A percentile compares a stretch with the other conserved stretches of the same genome.
Evolutionary conservation across 2,888 invertebrate species (phyloP).

Genomic region (Watsonalla cultraria): DNA sequence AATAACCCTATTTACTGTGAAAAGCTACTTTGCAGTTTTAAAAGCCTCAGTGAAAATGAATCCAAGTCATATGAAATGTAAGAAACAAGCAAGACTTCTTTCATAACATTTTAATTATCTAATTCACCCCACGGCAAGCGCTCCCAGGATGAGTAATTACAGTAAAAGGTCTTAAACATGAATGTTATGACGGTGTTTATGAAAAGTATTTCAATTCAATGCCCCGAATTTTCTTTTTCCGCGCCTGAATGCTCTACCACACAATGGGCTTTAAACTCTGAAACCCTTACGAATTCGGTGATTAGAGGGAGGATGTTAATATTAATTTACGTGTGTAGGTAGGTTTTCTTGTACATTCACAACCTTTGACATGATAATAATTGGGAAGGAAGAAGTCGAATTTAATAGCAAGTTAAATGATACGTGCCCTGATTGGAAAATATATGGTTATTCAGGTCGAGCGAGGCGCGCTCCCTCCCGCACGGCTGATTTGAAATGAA

Average conservation of each 20-base stretch:
- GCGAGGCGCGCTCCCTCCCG: slow-evolving; percentile 57
- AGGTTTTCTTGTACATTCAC: slow-evolving; percentile 28
- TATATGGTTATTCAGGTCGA: slow-evolving; percentile 78
- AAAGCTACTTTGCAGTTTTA: background rate
- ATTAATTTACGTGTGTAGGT: background rate
- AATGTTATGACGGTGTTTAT: slow-evolving; percentile 77
- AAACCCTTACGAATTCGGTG: slow-evolving; percentile 39
- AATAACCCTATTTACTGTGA: slow-evolving; percentile 12
- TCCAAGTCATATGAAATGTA: slow-evolving; percentile 36
- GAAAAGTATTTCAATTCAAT: slow-evolving; percentile 67
- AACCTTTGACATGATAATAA: slow-evolving; percentile 70
- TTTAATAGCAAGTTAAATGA: slow-evolving; percentile 79
- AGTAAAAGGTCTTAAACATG: slow-evolving; percentile 74
- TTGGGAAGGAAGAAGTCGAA: slow-evolving; percentile 75
- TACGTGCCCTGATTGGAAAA: slow-evolving; percentile 79
- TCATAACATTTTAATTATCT: slow-evolving; percentile 70
- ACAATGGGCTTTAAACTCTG: slow-evolving; percentile 41
- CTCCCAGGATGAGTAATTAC: slow-evolving; percentile 63
- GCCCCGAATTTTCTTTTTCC: slow-evolving; percentile 53
- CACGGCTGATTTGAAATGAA: slow-evolving; percentile 78
- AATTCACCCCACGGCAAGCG: slow-evolving; percentile 59
- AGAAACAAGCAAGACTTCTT: slow-evolving; percentile 67
- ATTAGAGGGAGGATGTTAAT: slow-evolving; percentile 19
- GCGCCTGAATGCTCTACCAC: slow-evolving; percentile 58
- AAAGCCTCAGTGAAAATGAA: slow-evolving; percentile 14